Percentiles rank a stretch among this genome's conserved stretches.
These are phyloP conservation scores for Mormyrus iriodes DNA, from an alignment of 2,113 vertebrate species.

Conservation along the genomic window DNA sequence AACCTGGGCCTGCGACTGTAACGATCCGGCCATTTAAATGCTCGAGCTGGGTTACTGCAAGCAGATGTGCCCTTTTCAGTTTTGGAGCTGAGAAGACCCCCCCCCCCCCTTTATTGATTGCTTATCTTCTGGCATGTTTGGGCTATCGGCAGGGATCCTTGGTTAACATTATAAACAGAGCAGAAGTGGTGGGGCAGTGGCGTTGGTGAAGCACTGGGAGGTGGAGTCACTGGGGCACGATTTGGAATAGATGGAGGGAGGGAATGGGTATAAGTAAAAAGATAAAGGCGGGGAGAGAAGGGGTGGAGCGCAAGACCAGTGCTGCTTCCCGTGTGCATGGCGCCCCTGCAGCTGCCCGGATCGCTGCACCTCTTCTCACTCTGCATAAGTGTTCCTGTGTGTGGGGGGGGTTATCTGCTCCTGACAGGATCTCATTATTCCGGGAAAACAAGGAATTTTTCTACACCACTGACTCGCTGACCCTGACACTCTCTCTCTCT, in stretches of 20 bases:
- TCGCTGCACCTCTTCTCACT: background rate
- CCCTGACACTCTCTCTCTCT: conserved; percentile 1
- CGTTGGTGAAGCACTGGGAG: background rate
- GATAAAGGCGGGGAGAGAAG: background rate
- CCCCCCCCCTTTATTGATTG: conserved; percentile 62
- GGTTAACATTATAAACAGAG: conserved; percentile 46
- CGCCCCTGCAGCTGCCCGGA: background rate
- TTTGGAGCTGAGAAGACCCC: conserved; percentile 43
- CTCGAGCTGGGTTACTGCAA: conserved; percentile 64
- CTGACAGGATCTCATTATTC: conserved; percentile 22
- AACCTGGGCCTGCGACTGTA: conserved; percentile 26
- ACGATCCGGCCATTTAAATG: conserved; percentile 42
- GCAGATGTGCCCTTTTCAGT: conserved; percentile 67
- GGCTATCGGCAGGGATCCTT: conserved; percentile 52
- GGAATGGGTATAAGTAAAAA: background rate
- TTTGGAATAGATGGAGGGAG: background rate
- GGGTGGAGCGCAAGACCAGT: background rate
- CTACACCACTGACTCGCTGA: conserved; percentile 14
- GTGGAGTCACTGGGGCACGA: background rate
- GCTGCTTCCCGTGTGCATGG: background rate
- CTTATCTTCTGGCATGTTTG: conserved; percentile 61
- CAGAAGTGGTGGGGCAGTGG: background rate
- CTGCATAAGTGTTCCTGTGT: background rate
- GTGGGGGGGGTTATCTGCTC: conserved; percentile 1
- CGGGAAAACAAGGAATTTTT: conserved; percentile 21